These are phyloP conservation scores for Tachysurus vachellii DNA, from an alignment of 2,113 vertebrate genomes.

Conservation along the genomic window DNA sequence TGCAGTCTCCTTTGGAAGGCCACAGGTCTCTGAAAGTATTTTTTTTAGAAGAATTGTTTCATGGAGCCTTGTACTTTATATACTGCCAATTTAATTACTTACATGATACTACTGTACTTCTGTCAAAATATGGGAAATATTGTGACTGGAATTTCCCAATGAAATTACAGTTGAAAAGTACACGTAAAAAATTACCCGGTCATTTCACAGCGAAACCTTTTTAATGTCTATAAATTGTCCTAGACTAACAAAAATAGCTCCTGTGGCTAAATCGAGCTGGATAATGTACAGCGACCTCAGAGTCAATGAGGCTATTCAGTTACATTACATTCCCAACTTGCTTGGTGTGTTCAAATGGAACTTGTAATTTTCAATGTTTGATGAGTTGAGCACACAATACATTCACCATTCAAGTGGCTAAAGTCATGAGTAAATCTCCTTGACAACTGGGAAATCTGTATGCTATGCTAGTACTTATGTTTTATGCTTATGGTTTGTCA, in stretches of 20 bases:
- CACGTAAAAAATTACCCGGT: background rate
- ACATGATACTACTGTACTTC: background rate
- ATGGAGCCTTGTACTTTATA: background rate
- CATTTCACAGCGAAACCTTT: background rate
- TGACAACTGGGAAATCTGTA: background rate
- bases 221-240: background rate
- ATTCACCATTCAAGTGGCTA: background rate
- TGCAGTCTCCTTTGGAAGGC: background rate
- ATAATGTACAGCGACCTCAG: background rate
- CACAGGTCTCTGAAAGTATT: background rate
- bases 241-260: background rate
- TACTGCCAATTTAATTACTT: background rate
- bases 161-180: background rate
- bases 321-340: background rate
- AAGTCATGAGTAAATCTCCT: background rate
- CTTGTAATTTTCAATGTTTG: background rate
- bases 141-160: too few relatives aligned
- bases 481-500: background rate
- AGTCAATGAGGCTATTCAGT: background rate
- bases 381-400: background rate
- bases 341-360: background rate
- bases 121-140: background rate
- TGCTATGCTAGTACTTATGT: background rate
- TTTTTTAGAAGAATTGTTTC: background rate
- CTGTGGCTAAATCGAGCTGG: background rate